Evolutionary conservation across 2,113 vertebrate species (phyloP).

Genomic region (Struthidea cinerea): DNA sequence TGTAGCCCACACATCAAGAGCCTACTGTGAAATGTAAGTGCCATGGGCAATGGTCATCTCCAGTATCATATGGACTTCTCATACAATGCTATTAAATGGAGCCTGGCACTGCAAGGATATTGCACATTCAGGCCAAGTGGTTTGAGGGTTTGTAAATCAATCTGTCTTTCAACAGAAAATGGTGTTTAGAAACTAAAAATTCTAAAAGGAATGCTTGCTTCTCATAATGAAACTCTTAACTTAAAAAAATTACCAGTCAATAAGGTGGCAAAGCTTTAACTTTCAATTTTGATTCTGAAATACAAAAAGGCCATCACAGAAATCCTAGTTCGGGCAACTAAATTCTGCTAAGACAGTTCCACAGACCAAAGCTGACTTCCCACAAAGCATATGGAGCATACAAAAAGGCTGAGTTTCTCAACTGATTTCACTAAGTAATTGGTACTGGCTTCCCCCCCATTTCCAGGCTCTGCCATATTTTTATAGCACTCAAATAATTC

Average conservation of each 20-base stretch:
- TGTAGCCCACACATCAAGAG: background rate
- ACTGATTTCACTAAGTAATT: background rate
- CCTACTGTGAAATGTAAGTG: rapidly evolving
- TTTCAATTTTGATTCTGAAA: background rate
- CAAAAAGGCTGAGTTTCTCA: background rate
- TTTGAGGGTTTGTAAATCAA: background rate
- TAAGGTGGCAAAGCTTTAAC: background rate
- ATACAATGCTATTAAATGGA: background rate
- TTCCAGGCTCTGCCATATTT: background rate
- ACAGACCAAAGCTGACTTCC: background rate
- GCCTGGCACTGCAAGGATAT: background rate
- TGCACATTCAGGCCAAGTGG: background rate
- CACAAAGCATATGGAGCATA: background rate
- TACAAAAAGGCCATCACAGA: background rate
- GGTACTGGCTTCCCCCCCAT: background rate
- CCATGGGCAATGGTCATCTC: background rate
- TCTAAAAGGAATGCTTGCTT: background rate
- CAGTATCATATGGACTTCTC: background rate
- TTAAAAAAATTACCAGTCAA: background rate
- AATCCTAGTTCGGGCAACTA: background rate
- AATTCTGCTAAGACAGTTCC: background rate
- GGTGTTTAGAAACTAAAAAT: background rate
- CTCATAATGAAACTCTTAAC: background rate
- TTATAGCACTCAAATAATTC: background rate
- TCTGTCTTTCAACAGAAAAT: background rate